Conservation (phyloP, 2,797 vertebrate species). For the Threskiornis aethiopicus region DNA sequence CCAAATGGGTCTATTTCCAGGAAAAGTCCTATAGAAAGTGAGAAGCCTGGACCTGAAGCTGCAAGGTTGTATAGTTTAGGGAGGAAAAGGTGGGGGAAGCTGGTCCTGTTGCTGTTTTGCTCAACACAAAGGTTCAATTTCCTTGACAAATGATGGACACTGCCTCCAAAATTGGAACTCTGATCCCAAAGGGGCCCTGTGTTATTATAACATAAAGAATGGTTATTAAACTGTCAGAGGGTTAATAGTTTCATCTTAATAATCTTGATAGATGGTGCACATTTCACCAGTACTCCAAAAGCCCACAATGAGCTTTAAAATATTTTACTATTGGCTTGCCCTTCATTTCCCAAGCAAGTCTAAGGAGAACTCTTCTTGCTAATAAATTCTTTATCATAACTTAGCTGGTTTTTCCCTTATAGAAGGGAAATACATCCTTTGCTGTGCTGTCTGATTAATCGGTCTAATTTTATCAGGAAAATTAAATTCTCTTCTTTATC, state of each 20-base stretch:
- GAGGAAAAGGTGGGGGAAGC: not conserved
- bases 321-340: slow-evolving; percentile 69
- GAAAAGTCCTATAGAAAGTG: not conserved
- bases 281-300: slow-evolving; percentile 63
- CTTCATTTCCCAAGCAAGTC: slow-evolving; percentile 64
- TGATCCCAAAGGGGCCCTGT: slow-evolving; percentile 76
- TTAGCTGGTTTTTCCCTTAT: slow-evolving; percentile 47
- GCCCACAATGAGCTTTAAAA: slow-evolving; percentile 68
- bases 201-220: slow-evolving; percentile 88
- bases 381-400: slow-evolving; percentile 69
- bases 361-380: slow-evolving; percentile 43
- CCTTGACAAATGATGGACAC: slow-evolving; percentile 77
- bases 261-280: slow-evolving; percentile 79
- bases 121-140: slow-evolving; percentile 62
- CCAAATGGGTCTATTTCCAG: not conserved
- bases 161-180: slow-evolving; percentile 79
- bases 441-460: slow-evolving; percentile 67
- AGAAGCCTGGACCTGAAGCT: not conserved
- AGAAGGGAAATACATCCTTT: slow-evolving; percentile 54
- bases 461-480: slow-evolving; percentile 73
- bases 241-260: slow-evolving; percentile 86
- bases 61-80: not conserved
- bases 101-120: slow-evolving; percentile 77
- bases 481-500: slow-evolving; percentile 65
- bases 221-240: slow-evolving; percentile 85